Evolutionary conservation across 1,140 invertebrate genomes (phyloP).

Genomic region (Tetragnatha versicolor): DNA sequence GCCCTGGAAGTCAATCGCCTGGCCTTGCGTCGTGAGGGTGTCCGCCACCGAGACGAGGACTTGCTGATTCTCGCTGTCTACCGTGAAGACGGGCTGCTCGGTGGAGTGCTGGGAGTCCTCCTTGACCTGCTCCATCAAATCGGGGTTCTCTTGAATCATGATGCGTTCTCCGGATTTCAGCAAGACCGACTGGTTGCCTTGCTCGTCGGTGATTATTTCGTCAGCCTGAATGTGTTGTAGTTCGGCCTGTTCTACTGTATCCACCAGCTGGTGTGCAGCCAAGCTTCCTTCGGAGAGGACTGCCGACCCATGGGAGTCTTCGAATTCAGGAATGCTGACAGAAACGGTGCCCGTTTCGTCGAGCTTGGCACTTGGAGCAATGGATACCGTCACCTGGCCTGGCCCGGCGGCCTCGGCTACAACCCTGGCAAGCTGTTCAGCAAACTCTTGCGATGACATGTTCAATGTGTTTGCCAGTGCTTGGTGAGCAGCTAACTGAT

Average conservation of each 20-base stretch:
- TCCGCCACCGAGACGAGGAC: constrained; percentile 31
- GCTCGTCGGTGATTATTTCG: constrained; percentile 33
- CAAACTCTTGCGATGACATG: constrained; percentile 39
- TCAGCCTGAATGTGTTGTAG: constrained; percentile 37
- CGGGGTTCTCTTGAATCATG: constrained; percentile 19
- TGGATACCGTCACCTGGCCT: constrained; percentile 48
- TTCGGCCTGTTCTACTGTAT: constrained; percentile 28
- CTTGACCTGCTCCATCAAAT: constrained; percentile 20
- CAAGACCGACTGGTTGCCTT: constrained; percentile 34
- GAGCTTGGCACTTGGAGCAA: constrained; percentile 40
- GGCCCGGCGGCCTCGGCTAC: constrained; percentile 47
- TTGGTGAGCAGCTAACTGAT: constrained; percentile 42
- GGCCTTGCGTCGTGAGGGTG: background rate
- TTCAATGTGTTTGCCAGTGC: constrained; percentile 27
- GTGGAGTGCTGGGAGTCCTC: constrained; percentile 27
- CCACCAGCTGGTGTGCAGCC: constrained; percentile 40
- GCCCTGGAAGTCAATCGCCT: constrained; percentile 3
- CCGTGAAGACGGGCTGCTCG: constrained; percentile 17
- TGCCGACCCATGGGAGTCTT: constrained; percentile 33
- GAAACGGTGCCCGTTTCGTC: constrained; percentile 40
- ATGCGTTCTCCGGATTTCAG: constrained; percentile 31
- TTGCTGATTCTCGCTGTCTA: constrained; percentile 25
- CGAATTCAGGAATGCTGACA: constrained; percentile 50
- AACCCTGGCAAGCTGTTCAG: constrained; percentile 48
- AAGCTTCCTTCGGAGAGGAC: constrained; percentile 43